Percentiles rank a stretch among this genome's conserved stretches.
Conservation (phyloP, 2,888 invertebrate genomes). For the Zygogramma bicolorata region DNA sequence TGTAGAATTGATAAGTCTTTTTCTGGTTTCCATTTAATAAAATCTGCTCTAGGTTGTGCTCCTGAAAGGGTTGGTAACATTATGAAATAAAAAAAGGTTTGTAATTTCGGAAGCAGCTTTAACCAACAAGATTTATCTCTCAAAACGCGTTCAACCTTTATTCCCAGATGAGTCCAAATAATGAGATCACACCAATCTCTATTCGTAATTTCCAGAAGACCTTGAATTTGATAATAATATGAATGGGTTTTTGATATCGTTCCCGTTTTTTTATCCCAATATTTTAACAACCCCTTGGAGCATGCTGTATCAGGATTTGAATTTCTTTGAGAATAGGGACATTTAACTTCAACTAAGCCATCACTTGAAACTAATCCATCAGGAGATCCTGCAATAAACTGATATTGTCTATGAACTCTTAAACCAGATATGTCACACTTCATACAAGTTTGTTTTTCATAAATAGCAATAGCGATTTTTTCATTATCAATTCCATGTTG, state of each 20-base stretch:
- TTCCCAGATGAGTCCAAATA: slow-evolving; percentile 21
- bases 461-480: background rate
- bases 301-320: slow-evolving; percentile 7
- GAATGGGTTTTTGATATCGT: slow-evolving; percentile 1
- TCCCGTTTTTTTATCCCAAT: slow-evolving; percentile 3
- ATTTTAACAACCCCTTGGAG: background rate
- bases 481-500: background rate
- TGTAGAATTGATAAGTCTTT: background rate
- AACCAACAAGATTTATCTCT: background rate
- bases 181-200: slow-evolving; percentile 23
- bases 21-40: slow-evolving; percentile 8
- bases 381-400: slow-evolving; percentile 28
- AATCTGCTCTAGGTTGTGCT: background rate
- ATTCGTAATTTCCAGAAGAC: slow-evolving; percentile 21
- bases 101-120: slow-evolving; percentile 1
- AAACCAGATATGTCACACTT: slow-evolving; percentile 10
- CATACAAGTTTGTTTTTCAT: background rate
- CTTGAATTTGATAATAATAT: slow-evolving; percentile 28
- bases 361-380: slow-evolving; percentile 23
- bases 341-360: slow-evolving; percentile 33
- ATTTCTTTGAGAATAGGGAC: slow-evolving; percentile 15
- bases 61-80: slow-evolving; percentile 2
- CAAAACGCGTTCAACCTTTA: slow-evolving; percentile 11
- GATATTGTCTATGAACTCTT: slow-evolving; percentile 19
- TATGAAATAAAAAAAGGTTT: background rate